These are phyloP conservation scores for Maniola hyperantus DNA, from an alignment of 2,888 invertebrate species.

Conservation along the genomic window DNA sequence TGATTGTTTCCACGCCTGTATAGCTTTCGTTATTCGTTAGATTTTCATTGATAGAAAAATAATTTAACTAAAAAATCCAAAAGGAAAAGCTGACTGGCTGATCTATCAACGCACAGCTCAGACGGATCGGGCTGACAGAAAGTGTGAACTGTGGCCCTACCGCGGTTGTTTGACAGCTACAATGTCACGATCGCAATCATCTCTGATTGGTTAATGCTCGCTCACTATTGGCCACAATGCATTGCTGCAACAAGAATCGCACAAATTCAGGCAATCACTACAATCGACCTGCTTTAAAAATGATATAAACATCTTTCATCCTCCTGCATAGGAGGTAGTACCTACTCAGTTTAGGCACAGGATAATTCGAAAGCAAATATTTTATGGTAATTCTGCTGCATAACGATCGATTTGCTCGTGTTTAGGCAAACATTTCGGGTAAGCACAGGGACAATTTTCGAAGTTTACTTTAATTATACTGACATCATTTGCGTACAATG, in stretches of 20 bases:
- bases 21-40: conserved; percentile 74
- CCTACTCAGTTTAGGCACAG: conserved; percentile 2
- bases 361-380: conserved; percentile 45
- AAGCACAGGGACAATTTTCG: conserved; percentile 55
- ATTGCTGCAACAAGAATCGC: no score
- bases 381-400: conserved; percentile 73
- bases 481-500: conserved; percentile 23
- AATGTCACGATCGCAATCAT: no score
- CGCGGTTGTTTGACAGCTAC: no score
- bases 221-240: no score
- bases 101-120: no score
- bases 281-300: no score
- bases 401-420: conserved; percentile 69
- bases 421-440: conserved; percentile 66
- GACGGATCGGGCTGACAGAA: no score
- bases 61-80: background rate
- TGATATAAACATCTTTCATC: background rate
- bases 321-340: background rate
- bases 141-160: no score
- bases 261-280: no score
- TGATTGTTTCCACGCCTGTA: conserved; percentile 75
- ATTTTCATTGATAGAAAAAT: conserved; percentile 67
- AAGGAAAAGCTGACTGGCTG: no score
- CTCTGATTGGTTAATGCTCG: no score
- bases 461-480: conserved; percentile 29